Conservation (phyloP, 1,140 invertebrate genomes). For the Drosophila tropicalis region DNA sequence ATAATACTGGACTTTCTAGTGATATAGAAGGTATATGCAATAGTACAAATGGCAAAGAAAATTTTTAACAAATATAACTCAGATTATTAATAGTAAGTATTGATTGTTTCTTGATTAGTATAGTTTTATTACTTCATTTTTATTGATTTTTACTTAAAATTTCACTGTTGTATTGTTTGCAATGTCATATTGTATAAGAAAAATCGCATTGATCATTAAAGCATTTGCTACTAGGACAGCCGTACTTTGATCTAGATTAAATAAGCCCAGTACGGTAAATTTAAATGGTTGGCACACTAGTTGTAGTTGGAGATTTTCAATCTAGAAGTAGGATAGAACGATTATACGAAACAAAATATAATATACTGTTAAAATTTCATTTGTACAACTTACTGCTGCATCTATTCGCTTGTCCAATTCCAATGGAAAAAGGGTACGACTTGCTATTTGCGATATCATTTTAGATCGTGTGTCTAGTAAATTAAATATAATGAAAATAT, state of each 20-base stretch:
- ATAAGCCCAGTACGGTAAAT: not conserved
- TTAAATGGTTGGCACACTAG: not conserved
- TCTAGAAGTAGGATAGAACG: not conserved
- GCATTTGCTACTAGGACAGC: not conserved
- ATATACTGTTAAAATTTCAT: not conserved
- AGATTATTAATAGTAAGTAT: too few species aligned
- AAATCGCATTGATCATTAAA: not conserved
- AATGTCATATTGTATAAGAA: constrained; percentile 4
- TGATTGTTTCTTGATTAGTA: too few species aligned
- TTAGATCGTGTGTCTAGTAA: not conserved
- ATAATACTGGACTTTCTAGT: too few species aligned
- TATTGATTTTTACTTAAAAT: too few species aligned
- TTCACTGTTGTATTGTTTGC: not conserved
- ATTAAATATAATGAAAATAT: not conserved
- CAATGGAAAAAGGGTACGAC: not conserved
- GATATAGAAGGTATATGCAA: too few species aligned
- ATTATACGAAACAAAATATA: not conserved
- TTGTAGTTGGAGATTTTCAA: constrained; percentile 3
- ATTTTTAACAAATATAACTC: too few species aligned
- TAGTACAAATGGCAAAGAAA: too few species aligned
- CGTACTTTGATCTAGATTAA: not conserved
- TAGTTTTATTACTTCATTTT: too few species aligned
- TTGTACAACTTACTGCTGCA: not conserved
- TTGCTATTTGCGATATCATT: not conserved
- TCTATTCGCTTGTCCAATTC: not conserved